Base-by-base conservation (phyloP, 2,888 invertebrate species). In the Pharmacophagus antenor region DNA sequence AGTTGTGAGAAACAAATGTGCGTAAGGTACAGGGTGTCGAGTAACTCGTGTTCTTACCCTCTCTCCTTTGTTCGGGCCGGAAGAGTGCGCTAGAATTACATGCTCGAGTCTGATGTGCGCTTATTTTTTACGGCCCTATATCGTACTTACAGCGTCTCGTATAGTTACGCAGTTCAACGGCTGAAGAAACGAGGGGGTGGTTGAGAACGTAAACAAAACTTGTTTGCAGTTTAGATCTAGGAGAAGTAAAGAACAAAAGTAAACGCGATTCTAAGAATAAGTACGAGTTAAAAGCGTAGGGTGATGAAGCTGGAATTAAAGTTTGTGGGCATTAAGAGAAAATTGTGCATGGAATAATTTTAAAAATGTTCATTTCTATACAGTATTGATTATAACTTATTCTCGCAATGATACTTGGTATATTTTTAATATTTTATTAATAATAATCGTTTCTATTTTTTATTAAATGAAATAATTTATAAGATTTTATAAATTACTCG, bases 21-120 rank as follows among this genome's bases (percentile, higher is more conserved):
- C 86, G 88, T 88, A 84, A 87, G 88, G 88, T 83, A 84, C 85
- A 76, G 85, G 88, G 90, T 89, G 90, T 90, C 88, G 89, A 88
- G 88, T 90, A 88, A 90, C 89, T 89, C 90, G 88, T 88, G 90
- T 90, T 88, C 88, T 88, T 89, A 88, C 89, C 88, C 90, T 88
- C 89, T 84, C 88, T 86, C 84, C 85, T 89, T 90, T 90, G 90
- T 90, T 87, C 85, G 84, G 79, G 84, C 85, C 90, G 90, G 90
- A 90, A 90, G 90, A 88, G 88, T 86, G 84, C 87, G 88, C 90
- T 90, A 90, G 89, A 90, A 90, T 90, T 90, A 90, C 90, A 90
- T 88, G 89, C 89, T 89, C 83, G 79, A 89, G 82, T 85, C 88
- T 90, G 89, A 90, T 90, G 89, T 83, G 87, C 88, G 90, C 90